phyloP scores from a whole-genome alignment of 1,140 invertebrate genomes.

The Drosophila teissieri region DNA sequence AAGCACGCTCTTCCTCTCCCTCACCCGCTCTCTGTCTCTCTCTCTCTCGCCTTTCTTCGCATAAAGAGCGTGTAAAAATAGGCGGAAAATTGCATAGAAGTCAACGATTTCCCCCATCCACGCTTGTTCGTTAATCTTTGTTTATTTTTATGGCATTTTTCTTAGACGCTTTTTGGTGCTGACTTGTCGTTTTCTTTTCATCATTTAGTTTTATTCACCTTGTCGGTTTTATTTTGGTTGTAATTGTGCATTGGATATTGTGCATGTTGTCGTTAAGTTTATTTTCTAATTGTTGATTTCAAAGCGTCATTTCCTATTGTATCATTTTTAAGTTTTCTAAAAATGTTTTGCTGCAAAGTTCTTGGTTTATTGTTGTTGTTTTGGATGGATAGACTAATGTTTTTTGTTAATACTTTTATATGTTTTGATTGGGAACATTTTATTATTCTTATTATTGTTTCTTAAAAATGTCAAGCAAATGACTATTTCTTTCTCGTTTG shows the following conservation, averaged over 20 bases:
- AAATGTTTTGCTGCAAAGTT: not conserved
- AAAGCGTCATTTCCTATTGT: too few species aligned
- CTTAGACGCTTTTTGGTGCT: conserved; percentile 16
- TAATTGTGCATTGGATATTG: not conserved
- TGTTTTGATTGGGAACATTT: conserved; percentile 1
- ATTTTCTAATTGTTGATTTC: too few species aligned
- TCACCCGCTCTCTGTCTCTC: not conserved
- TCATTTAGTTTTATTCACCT: conserved; percentile 12
- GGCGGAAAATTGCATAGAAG: conserved; percentile 59
- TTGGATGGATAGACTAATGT: too few species aligned
- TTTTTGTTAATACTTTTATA: not conserved
- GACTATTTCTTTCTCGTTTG: not conserved
- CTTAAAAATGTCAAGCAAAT: conserved; percentile 55
- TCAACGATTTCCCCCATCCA: conserved; percentile 34
- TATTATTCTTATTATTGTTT: conserved; percentile 14
- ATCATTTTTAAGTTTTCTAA: not conserved
- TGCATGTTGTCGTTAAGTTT: not conserved
- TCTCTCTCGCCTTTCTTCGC: not conserved
- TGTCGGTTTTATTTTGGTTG: not conserved
- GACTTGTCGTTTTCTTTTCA: not conserved
- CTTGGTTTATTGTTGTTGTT: not conserved
- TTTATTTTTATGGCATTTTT: conserved; percentile 20
- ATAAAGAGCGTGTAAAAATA: conserved; percentile 60
- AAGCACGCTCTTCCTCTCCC: conserved; percentile 5
- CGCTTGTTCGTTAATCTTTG: conserved; percentile 18